Evolutionary conservation across 2,113 vertebrate genomes (phyloP).

Genomic region (Engraulis encrasicolus): DNA sequence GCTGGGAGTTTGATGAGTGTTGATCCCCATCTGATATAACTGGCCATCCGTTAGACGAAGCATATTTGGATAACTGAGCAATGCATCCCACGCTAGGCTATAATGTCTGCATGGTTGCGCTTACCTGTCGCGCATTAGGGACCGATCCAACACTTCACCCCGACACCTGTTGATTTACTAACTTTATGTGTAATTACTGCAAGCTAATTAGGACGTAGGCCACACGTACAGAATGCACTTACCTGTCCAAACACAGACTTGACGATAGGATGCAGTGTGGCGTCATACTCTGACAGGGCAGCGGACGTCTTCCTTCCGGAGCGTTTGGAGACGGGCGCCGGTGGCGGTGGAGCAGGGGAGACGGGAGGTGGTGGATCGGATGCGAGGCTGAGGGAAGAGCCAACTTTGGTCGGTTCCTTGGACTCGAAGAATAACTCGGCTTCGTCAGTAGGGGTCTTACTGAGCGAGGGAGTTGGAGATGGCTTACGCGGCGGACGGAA

Average conservation of each 20-base stretch:
- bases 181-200: constrained; percentile 8
- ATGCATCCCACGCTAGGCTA: not conserved
- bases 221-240: constrained; percentile 33
- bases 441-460: constrained; percentile 57
- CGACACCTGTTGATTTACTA: not conserved
- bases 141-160: not conserved
- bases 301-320: constrained; percentile 68
- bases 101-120: not conserved
- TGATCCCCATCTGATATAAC: not conserved
- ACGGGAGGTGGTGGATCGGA: constrained; percentile 62
- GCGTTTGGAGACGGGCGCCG: constrained; percentile 54
- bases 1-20: not conserved
- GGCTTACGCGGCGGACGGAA: constrained; percentile 53
- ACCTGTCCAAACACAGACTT: constrained; percentile 79
- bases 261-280: constrained; percentile 73
- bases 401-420: constrained; percentile 50
- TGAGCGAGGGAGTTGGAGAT: constrained; percentile 60
- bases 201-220: not conserved
- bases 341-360: constrained; percentile 49
- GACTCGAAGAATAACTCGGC: constrained; percentile 70
- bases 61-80: not conserved
- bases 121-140: not conserved
- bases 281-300: constrained; percentile 51
- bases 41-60: not conserved
- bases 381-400: constrained; percentile 65